Conservation (phyloP, 2,113 vertebrate genomes). For the Progne subis region DNA sequence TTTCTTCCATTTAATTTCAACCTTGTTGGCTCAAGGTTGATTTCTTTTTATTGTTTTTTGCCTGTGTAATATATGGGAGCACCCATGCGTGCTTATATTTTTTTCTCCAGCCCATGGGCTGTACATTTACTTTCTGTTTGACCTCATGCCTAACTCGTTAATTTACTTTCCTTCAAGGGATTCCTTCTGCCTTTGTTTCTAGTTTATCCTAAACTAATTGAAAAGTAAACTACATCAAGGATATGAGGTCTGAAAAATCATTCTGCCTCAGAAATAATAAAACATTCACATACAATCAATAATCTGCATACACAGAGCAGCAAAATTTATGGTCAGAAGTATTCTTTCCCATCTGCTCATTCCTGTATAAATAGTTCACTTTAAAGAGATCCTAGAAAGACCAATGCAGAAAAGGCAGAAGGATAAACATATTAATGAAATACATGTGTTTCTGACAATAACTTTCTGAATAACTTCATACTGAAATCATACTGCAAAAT, state of each 20-base stretch:
- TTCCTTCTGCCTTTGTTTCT: neutral
- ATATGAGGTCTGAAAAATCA: neutral
- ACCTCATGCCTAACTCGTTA: constrained; percentile 1
- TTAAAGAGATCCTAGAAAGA: neutral
- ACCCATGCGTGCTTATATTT: neutral
- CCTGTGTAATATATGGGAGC: neutral
- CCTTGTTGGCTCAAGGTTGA: neutral
- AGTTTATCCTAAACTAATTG: neutral
- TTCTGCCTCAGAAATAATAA: neutral
- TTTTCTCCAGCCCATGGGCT: neutral
- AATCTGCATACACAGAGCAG: neutral
- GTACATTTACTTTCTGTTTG: neutral
- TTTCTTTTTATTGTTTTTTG: neutral
- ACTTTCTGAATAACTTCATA: neutral
- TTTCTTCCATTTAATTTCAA: neutral
- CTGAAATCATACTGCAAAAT: neutral
- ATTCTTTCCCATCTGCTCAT: neutral
- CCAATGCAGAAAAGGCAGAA: neutral
- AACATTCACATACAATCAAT: neutral
- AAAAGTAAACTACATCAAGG: neutral
- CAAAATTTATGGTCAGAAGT: neutral
- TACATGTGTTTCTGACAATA: neutral
- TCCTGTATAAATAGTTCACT: neutral
- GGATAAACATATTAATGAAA: neutral
- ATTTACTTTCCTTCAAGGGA: neutral